Evolutionary conservation across 2,888 invertebrate species (phyloP).

Genomic region (Noctua comes): DNA sequence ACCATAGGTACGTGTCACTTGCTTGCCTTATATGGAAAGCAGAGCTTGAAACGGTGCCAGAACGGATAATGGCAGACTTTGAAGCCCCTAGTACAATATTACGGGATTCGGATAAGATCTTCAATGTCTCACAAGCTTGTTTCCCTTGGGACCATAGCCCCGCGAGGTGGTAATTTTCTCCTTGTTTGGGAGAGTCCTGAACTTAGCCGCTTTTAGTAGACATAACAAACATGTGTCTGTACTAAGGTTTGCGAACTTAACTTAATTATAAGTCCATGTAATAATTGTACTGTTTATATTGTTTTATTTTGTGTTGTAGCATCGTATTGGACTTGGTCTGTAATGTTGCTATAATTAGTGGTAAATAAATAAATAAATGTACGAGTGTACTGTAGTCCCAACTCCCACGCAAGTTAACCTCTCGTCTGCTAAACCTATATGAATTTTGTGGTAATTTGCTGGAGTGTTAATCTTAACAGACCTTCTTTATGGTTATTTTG

Average conservation of each 20-base stretch:
- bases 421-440: constrained; percentile 25
- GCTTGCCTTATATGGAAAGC: constrained; percentile 39
- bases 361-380: no score
- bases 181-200: constrained; percentile 29
- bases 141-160: not conserved
- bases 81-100: constrained; percentile 14
- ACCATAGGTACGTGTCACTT: constrained; percentile 7
- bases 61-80: constrained; percentile 23
- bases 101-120: constrained; percentile 45
- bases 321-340: no score
- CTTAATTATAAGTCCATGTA: constrained; percentile 40
- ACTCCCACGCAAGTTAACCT: constrained; percentile 46
- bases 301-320: no score
- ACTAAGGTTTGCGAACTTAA: constrained; percentile 11
- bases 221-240: constrained; percentile 8
- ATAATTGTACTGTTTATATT: no score
- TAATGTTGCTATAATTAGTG: no score
- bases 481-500: not conserved
- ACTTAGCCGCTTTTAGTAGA: constrained; percentile 3
- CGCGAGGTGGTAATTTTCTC: constrained; percentile 30
- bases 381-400: constrained; percentile 40
- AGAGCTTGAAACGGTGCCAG: constrained; percentile 28
- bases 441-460: constrained; percentile 15
- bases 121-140: constrained; percentile 13
- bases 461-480: not conserved